Base-by-base conservation (phyloP, 2,797 vertebrate genomes). In the Pelobates cultripes region DNA sequence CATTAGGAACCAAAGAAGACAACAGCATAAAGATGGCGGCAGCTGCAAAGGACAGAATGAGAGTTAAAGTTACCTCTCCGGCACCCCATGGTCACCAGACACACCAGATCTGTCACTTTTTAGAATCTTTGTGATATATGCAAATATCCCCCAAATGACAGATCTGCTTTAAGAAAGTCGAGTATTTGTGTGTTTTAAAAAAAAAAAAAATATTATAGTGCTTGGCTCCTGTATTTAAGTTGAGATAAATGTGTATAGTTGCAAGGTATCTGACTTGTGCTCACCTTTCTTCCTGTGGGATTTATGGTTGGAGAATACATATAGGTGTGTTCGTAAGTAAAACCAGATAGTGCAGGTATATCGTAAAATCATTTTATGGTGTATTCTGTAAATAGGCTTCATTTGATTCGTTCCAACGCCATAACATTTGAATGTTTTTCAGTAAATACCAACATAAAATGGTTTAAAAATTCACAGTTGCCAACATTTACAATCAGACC, bases 331-430 rank as follows among this genome's bases (percentile, higher is more conserved):
- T 40, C 73, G 51, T 68, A 67, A 66, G 80, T 77, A 60, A 45
- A 71, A 82, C 80, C 55, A 75, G 72, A 64, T 77, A 82, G 45
- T 68, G 66, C 71, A 57, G 78, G 15, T 44, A 64, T 41, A 64
- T 72, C 64, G 68, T 70, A 77, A 77, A 82, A 60, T 60, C 7
- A 68, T 41, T 81, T 82, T 82, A 82, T 73, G 68, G 68, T 77
- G 67, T 28, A 63, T 55, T 45, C 40, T 72, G 61, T 43, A 43
- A 67, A 74, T 63, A 28, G 44, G 69, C 67, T 43, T 13, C 42
- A 70, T 53, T 70, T 8, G 4, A 9, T 43, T 43, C 64, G 40
- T 42, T 28, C 53, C 53, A 43, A 12, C 28, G 15, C 53, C 60
- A 70, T 74, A 80, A 80, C 64, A 76, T 69, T 55, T 40, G n/a